A percentile compares a stretch with the other conserved stretches of the same genome.
These are phyloP conservation scores for Eupithecia subfuscata DNA, from an alignment of 2,888 invertebrate genomes.

Conservation along the genomic window DNA sequence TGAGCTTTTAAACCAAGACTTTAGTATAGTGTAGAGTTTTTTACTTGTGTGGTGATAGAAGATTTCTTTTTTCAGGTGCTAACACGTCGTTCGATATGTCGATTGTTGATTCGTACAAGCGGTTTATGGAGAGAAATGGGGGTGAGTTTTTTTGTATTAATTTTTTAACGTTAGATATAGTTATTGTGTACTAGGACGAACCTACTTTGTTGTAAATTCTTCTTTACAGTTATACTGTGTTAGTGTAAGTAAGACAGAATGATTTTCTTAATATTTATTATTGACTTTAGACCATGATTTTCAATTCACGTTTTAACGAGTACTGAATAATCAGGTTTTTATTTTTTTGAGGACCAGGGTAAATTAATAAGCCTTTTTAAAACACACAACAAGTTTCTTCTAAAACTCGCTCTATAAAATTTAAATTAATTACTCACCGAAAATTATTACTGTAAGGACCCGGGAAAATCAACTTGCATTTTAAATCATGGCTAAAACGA, in stretches of 20 bases:
- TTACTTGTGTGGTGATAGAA: conserved; percentile 10
- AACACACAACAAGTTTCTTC: background rate
- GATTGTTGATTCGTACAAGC: conserved; percentile 75
- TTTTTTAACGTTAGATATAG: no score
- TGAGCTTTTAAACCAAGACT: background rate
- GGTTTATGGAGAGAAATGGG: conserved; percentile 78
- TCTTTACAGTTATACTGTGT: background rate
- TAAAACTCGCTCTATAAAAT: background rate
- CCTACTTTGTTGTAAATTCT: background rate
- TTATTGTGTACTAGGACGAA: background rate
- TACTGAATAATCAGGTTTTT: background rate
- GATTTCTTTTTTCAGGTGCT: conserved; percentile 53
- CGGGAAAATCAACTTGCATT: background rate
- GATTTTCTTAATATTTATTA: background rate
- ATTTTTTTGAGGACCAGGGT: background rate
- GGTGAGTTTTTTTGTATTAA: conserved; percentile 60
- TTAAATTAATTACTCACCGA: background rate
- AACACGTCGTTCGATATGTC: conserved; percentile 67
- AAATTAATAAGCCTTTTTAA: background rate
- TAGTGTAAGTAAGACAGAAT: background rate
- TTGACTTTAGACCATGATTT: background rate
- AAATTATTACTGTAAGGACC: background rate
- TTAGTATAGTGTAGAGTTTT: background rate
- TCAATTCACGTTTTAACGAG: no score
- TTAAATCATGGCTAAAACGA: background rate